phyloP scores from a whole-genome alignment of 1,140 invertebrate species.

The Neodiprion fabricii region DNA sequence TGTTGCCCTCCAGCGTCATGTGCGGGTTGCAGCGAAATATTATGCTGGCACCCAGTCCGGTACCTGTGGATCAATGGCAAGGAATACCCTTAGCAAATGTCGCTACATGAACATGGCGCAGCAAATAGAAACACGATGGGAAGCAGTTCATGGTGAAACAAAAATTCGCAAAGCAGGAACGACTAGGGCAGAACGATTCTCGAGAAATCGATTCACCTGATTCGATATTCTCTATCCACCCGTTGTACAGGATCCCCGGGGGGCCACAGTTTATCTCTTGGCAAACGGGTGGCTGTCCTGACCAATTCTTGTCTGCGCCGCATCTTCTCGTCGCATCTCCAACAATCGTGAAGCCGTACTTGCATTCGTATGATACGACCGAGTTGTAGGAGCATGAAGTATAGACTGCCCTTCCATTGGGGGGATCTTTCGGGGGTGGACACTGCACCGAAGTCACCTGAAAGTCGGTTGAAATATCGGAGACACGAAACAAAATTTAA shows the following conservation, averaged over 20 bases:
- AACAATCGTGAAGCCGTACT: constrained; percentile 88
- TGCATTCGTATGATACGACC: constrained; percentile 91
- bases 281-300: constrained; percentile 83
- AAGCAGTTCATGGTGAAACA: constrained; percentile 9
- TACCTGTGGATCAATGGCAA: constrained; percentile 62
- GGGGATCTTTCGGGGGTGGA: constrained; percentile 82
- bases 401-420: constrained; percentile 90
- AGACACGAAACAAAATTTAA: background rate
- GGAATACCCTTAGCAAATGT: background rate
- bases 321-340: constrained; percentile 88
- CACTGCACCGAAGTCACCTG: constrained; percentile 88
- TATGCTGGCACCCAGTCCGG: constrained; percentile 87
- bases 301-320: constrained; percentile 91
- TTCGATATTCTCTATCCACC: constrained; percentile 93
- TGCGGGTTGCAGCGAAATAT: constrained; percentile 94
- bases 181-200: too few relatives aligned
- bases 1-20: constrained; percentile 89
- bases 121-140: background rate
- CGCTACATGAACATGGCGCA: background rate
- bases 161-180: background rate
- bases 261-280: constrained; percentile 96
- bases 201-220: constrained; percentile 52
- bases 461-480: background rate
- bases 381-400: constrained; percentile 94
- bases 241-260: constrained; percentile 90